phyloP scores from a whole-genome alignment of 1,140 invertebrate genomes.

The Nephila pilipes region DNA sequence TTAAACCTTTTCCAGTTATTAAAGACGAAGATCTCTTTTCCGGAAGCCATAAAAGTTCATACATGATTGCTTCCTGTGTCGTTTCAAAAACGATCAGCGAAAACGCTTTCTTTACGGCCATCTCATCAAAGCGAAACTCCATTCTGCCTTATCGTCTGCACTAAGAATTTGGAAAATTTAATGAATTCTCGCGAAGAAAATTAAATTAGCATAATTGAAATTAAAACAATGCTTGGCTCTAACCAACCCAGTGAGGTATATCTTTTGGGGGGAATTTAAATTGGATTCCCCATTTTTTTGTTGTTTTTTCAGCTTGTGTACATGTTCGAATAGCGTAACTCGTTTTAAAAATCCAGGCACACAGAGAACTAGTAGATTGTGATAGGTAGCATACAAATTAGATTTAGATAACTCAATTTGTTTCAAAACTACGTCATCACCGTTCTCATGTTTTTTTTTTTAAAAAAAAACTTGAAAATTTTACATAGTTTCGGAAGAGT shows the following conservation, averaged over 20 bases:
- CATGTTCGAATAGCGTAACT: no score
- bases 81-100: neutral
- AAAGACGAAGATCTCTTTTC: neutral
- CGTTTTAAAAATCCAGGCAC: no score
- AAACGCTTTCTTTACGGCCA: neutral
- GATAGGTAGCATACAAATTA: no score
- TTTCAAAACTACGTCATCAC: no score
- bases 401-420: no score
- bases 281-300: neutral
- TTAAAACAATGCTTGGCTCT: neutral
- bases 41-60: neutral
- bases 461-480: no score
- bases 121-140: neutral
- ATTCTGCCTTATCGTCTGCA: neutral
- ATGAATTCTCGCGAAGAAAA: constrained; percentile 7
- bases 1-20: neutral
- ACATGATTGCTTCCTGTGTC: neutral
- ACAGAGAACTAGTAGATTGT: no score
- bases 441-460: no score
- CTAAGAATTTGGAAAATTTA: neutral
- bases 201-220: neutral
- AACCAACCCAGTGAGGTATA: neutral
- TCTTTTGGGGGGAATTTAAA: neutral
- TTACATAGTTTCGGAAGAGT: no score
- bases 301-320: no score